Conservation (phyloP, 1,140 invertebrate species). For the Marisa cornuarietis region DNA sequence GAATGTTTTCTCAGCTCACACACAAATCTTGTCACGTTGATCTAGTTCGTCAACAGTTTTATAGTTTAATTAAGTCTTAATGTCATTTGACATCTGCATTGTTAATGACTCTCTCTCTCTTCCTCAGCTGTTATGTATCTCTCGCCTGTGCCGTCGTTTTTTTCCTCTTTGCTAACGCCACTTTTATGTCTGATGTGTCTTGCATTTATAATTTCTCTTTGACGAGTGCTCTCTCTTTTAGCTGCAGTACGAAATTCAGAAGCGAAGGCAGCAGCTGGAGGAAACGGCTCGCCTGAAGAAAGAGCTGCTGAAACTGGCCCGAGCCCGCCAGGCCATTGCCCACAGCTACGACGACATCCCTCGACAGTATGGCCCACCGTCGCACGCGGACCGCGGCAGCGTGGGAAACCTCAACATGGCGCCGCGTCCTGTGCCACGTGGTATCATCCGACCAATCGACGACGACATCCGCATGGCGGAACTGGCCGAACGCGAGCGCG, state of each 20-base stretch:
- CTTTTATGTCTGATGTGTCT: no score
- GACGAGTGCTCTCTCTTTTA: conserved; percentile 25
- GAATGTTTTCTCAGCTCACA: no score
- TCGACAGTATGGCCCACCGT: conserved; percentile 33
- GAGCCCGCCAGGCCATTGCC: conserved; percentile 48
- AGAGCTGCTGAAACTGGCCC: conserved; percentile 67
- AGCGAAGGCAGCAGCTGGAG: conserved; percentile 73
- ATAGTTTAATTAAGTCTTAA: no score
- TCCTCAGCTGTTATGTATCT: no score
- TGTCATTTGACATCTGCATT: no score
- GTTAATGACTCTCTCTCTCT: no score
- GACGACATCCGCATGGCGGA: conserved; percentile 42
- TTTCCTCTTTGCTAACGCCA: no score
- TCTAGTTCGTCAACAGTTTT: no score
- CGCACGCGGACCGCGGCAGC: neutral
- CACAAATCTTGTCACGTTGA: no score
- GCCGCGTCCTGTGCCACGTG: conserved; percentile 64
- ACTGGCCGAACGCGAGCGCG: conserved; percentile 7
- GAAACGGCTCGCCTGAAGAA: conserved; percentile 72
- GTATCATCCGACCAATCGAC: conserved; percentile 62
- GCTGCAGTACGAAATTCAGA: conserved; percentile 75
- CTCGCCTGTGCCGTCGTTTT: no score
- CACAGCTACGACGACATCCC: conserved; percentile 61
- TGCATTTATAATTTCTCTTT: no score
- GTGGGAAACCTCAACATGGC: conserved; percentile 29